phyloP scores from a whole-genome alignment of 2,888 invertebrate species.

The Adineta ricciae region DNA sequence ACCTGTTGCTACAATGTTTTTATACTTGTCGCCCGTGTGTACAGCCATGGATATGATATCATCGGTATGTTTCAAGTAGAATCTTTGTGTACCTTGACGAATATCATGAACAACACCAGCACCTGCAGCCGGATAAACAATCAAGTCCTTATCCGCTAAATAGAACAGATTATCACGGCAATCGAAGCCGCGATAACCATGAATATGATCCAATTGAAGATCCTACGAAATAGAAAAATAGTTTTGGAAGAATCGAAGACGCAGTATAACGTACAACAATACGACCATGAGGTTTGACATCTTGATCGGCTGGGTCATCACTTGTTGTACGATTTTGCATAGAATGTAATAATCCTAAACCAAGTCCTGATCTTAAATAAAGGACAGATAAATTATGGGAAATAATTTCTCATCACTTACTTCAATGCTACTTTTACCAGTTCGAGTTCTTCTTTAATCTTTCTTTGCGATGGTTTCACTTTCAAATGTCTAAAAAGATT shows the following conservation, averaged over 20 bases:
- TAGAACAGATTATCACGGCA: slow-evolving; percentile 47
- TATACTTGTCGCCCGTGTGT: slow-evolving; percentile 48
- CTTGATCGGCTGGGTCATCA: not conserved
- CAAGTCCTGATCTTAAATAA: not conserved
- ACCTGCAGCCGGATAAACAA: slow-evolving; percentile 50
- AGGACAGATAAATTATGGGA: not conserved
- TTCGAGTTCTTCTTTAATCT: not conserved
- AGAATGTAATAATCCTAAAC: not conserved
- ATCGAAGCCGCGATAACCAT: slow-evolving; percentile 51
- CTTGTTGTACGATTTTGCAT: not conserved
- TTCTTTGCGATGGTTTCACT: not conserved
- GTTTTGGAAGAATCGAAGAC: not conserved
- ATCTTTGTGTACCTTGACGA: slow-evolving; percentile 44
- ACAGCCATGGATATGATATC: slow-evolving; percentile 49
- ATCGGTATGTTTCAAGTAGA: slow-evolving; percentile 49
- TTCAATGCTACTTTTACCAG: not conserved
- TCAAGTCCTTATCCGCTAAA: slow-evolving; percentile 45
- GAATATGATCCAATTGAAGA: slow-evolving; percentile 45
- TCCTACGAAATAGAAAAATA: slow-evolving; percentile 38
- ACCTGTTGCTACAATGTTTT: slow-evolving; percentile 47
- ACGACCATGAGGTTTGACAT: not conserved
- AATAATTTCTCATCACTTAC: not conserved
- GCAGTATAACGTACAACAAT: not conserved
- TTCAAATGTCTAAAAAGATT: not conserved
- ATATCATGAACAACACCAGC: slow-evolving; percentile 48